Base-by-base conservation (phyloP, 1,140 invertebrate genomes). In the Drosophila lacteicornis region DNA sequence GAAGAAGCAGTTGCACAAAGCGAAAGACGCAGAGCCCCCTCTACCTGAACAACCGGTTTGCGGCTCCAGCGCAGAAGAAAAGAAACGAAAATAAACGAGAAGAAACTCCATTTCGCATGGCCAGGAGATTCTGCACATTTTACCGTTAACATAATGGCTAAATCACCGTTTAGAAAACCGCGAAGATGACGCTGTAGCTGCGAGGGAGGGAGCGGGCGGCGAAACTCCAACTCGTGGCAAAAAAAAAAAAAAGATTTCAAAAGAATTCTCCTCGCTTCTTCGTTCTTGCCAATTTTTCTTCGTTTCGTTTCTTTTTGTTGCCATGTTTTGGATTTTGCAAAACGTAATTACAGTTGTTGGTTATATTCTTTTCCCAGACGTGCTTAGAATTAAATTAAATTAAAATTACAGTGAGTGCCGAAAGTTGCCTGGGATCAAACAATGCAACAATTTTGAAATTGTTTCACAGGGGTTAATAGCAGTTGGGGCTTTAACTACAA, bases 101-200 rank as follows among this genome's bases (percentile, higher is more conserved):
- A 70, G 67, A 70, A 68, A 70, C 67, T 75, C 53, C 58, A 78
- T 78, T 75, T 79, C 75, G 55, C 70, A 75, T 68, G 45, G 51
- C 62, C 68, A 50, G 66, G 66, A 79, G 63, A 90, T 80, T 91
- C 87, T 91, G 86, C 82, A 77, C 76, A 80, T 76, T 91, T 86
- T 87, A 90, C 86, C 82, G 86, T 90, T 90, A 90, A 62, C 68
- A 69, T 90, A 90, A 90, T 90, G 87, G 86, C 87, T 86, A 90
- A 90, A 90, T 86, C 82, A 91, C 86, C 86, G 87, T 87, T 90
- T 90, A 90, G 82, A 85, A 85, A 82, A 76, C 74, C 79, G 79
- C 80, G 50, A 76, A 77, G 49, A 74, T 57, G 61, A 77, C 67
- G 80, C 38, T 70, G 59, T 63, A 15, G 76, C 38, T 46, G 57